Percentiles rank a stretch among this genome's conserved stretches.
Evolutionary conservation across 2,797 vertebrate genomes (phyloP).

Genomic region (Sphaeramia orbicularis): DNA sequence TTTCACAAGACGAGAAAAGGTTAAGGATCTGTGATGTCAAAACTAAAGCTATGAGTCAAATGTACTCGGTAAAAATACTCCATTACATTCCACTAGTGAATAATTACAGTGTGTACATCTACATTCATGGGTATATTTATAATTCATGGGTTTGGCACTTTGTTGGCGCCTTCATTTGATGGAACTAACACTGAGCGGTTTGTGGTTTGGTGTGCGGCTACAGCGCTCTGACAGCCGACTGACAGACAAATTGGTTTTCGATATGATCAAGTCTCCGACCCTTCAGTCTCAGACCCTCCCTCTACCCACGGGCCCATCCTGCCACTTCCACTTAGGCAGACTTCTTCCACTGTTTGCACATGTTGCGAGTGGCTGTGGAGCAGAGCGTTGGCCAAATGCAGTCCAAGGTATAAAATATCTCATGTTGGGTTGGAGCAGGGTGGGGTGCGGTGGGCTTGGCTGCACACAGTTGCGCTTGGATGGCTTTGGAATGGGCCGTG

Average conservation of each 20-base stretch:
- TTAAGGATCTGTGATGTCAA: too few species aligned
- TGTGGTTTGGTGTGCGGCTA: conserved; percentile 15
- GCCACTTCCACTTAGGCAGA: conserved; percentile 57
- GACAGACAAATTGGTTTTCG: conserved; percentile 52
- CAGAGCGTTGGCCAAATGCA: conserved; percentile 31
- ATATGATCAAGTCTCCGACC: conserved; percentile 49
- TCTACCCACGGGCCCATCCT: conserved; percentile 48
- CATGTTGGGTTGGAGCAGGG: conserved; percentile 60
- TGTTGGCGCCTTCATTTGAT: background rate
- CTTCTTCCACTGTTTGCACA: conserved; percentile 57
- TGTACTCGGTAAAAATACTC: too few species aligned
- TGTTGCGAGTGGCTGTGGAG: conserved; percentile 6
- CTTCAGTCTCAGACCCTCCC: conserved; percentile 36
- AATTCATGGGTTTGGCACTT: conserved; percentile 33
- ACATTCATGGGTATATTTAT: conserved; percentile 10
- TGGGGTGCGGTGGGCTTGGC: conserved; percentile 68
- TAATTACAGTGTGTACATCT: conserved; percentile 15
- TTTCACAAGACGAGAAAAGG: too few species aligned
- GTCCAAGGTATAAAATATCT: conserved; percentile 67
- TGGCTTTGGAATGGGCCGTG: conserved; percentile 67
- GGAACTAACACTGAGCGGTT: conserved; percentile 21
- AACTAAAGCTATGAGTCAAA: too few species aligned
- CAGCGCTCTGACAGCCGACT: conserved; percentile 32
- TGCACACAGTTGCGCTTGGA: conserved; percentile 58
- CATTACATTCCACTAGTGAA: background rate